Percentiles rank a stretch among this genome's conserved stretches.
phyloP scores from a whole-genome alignment of 2,888 invertebrate genomes.

The Hemicrepidius hirtus region DNA sequence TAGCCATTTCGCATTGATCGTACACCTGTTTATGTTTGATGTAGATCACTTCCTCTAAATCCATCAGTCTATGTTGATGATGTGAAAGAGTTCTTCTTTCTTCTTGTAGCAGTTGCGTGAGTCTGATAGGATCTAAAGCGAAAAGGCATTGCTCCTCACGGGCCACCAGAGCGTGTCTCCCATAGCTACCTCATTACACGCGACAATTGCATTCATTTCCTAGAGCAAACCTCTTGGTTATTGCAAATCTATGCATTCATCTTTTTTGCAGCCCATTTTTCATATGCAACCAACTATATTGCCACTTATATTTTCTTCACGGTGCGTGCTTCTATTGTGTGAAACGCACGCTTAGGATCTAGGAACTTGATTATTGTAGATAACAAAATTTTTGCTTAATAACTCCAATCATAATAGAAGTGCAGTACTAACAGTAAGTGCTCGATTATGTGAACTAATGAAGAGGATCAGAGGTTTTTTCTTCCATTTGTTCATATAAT shows the following conservation, averaged over 20 bases:
- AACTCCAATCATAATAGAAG: too few relatives aligned
- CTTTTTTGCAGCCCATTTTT: conserved; percentile 3
- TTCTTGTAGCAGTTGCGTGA: conserved; percentile 61
- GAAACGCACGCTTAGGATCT: not conserved
- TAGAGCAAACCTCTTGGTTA: conserved; percentile 47
- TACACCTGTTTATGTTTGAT: conserved; percentile 24
- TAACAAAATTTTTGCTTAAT: too few relatives aligned
- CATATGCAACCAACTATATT: not conserved
- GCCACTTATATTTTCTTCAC: not conserved
- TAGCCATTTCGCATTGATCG: conserved; percentile 11
- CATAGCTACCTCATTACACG: conserved; percentile 69
- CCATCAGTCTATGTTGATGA: conserved; percentile 20
- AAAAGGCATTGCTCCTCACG: conserved; percentile 67
- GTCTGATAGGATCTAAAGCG: conserved; percentile 62
- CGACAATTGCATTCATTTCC: conserved; percentile 66
- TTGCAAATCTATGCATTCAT: conserved; percentile 39
- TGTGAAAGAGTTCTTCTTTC: conserved; percentile 33
- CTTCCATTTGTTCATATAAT: too few relatives aligned
- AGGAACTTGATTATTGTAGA: not conserved
- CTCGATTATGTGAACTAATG: too few relatives aligned
- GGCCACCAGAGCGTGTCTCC: conserved; percentile 69
- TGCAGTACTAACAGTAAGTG: too few relatives aligned
- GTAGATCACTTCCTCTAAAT: conserved; percentile 39
- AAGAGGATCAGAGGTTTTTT: too few relatives aligned
- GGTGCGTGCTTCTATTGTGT: not conserved